Evolutionary conservation across 1,140 invertebrate genomes (phyloP), one percentile per base, ranked within the genome.

Genomic region (Protaetia brevitarsis): DNA sequence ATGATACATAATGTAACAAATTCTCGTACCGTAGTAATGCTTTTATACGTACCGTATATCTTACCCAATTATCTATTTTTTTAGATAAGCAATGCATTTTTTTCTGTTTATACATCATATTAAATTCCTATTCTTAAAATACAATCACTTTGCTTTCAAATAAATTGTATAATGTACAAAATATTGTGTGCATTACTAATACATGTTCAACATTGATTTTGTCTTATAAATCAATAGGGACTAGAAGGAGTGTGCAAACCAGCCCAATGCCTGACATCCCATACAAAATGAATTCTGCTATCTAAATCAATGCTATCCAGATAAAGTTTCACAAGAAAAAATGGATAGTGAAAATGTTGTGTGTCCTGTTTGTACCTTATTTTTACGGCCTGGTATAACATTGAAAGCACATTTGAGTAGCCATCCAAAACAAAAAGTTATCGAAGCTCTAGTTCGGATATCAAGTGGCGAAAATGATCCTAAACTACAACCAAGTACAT

Each of bases 381-480:
- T 87, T 76, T 81, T 93, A 56, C 86, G 90, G 67, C 89, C 89
- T 79, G 91, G 90, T 28, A 93, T 93, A 79, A 87, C 87, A 62
- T 79, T 93, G 65, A 87, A 90, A 72, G 85, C 84, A 66, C 91
- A 93, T 78, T 82, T 94, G 74, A 86, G 90, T 73, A 92, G 89
- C 5, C 91, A 93, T 82, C 90, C 91, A 21, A 93, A 93, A 76
- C 90, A 92, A 73, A 89, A 92, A 77, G 89, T 94, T 26, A 93
- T 93, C 68, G 89, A 89, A 74, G 91, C 91, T n/a, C 79, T 93
- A 45, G 85, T 88, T 28, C 81, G 84, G 71, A 72, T 82, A 71
- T 75, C 68, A 58, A 45, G 30, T 11, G 23, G 11, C 23, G 30
- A 62, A 36, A 62, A 37, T 62, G 60, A 62, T 10, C 34, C 19